These are phyloP conservation scores for Pipistrellus pygmaeus DNA, from an alignment of 2,797 vertebrate genomes.

Conservation along the genomic window DNA sequence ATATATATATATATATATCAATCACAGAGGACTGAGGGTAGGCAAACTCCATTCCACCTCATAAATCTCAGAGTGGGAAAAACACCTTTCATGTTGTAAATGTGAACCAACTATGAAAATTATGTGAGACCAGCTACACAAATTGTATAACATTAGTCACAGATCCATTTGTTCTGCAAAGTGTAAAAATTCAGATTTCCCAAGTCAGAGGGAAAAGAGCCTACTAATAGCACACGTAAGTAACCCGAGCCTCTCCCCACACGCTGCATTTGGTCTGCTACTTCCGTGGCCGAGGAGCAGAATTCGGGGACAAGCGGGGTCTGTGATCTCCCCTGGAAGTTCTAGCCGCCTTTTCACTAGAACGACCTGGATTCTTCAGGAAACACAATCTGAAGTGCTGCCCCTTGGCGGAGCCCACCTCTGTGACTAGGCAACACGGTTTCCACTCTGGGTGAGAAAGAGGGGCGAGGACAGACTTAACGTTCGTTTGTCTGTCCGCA, in stretches of 20 bases:
- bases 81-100: neutral
- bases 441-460: constrained; percentile 72
- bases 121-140: neutral
- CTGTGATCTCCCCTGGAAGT: neutral
- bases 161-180: constrained; percentile 12
- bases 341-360: constrained; percentile 21
- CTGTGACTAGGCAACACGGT: constrained; percentile 54
- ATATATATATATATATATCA: too few species aligned
- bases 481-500: constrained; percentile 51
- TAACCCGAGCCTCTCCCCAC: neutral
- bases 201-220: neutral
- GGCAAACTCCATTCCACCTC: neutral
- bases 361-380: constrained; percentile 35
- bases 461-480: constrained; percentile 71
- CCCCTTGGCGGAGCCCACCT: constrained; percentile 59
- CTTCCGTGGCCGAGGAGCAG: neutral
- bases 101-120: constrained; percentile 23
- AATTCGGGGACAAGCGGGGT: neutral
- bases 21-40: neutral
- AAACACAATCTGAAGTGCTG: constrained; percentile 67
- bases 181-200: constrained; percentile 55
- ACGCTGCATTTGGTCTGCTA: neutral
- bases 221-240: too few species aligned
- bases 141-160: constrained; percentile 8
- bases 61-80: neutral